phyloP scores from a whole-genome alignment of 37 sponge, comb jelly and placozoan genomes.

The Bolinopsis microptera region DNA sequence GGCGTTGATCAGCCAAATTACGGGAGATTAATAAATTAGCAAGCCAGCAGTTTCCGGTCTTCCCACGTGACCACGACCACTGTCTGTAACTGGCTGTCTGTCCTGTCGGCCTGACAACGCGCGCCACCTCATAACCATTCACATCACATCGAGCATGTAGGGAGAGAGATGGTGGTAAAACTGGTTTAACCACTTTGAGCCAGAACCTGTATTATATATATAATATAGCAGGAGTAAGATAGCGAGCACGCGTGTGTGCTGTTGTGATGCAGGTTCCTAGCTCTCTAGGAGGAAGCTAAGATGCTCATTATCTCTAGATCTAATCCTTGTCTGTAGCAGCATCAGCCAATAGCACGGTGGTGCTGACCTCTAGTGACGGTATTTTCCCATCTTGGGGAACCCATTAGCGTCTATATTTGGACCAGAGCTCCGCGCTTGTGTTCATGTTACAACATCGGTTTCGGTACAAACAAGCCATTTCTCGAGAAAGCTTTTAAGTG shows the following conservation, averaged over 20 bases:
- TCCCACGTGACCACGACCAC: background rate
- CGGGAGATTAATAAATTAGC: background rate
- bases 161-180: background rate
- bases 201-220: background rate
- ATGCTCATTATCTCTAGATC: background rate
- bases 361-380: background rate
- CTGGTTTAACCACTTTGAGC: background rate
- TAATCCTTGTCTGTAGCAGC: background rate
- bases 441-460: too few species aligned
- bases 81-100: background rate
- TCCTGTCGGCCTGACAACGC: background rate
- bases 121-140: background rate
- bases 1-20: too few species aligned
- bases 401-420: background rate
- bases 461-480: background rate
- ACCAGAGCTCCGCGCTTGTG: background rate
- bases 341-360: background rate
- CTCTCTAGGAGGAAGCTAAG: background rate
- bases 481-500: too few species aligned
- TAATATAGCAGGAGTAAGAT: background rate
- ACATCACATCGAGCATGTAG: too few species aligned
- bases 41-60: background rate
- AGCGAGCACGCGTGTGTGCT: background rate
- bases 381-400: background rate
- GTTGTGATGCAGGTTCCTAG: background rate